Percentiles rank a stretch among this genome's conserved stretches.
These are phyloP conservation scores for Cyclophora punctaria DNA, from an alignment of 2,888 invertebrate genomes.

Conservation along the genomic window DNA sequence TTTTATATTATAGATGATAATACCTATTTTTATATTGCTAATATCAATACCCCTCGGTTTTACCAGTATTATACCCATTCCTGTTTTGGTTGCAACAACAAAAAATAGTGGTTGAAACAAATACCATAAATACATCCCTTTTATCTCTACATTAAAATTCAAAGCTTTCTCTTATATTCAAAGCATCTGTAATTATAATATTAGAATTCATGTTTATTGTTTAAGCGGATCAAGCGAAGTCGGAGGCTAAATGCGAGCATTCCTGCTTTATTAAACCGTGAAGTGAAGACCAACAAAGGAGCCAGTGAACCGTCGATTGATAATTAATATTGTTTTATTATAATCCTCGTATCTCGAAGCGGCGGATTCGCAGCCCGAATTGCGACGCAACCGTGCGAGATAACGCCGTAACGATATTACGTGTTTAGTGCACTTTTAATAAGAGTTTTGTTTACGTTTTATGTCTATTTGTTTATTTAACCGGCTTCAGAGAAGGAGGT, in stretches of 20 bases:
- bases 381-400: conserved; percentile 4
- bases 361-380: conserved; percentile 5
- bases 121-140: too few species aligned
- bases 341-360: conserved; percentile 18
- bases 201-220: neutral
- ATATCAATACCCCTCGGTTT: too few species aligned
- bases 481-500: too few species aligned
- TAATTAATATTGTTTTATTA: conserved; percentile 27
- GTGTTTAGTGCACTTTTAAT: conserved; percentile 7
- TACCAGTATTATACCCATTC: too few species aligned
- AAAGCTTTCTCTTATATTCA: too few species aligned
- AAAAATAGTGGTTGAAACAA: too few species aligned
- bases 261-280: conserved; percentile 2
- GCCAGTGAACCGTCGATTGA: conserved; percentile 19
- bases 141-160: too few species aligned
- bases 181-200: neutral
- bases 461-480: neutral
- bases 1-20: too few species aligned
- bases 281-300: conserved; percentile 14
- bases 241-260: neutral
- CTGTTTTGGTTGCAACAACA: too few species aligned
- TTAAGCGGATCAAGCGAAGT: neutral
- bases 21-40: too few species aligned
- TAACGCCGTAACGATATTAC: conserved; percentile 6
- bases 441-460: conserved; percentile 1